These are phyloP conservation scores for Lineus longissimus DNA, from an alignment of 1,140 invertebrate genomes.

Conservation along the genomic window DNA sequence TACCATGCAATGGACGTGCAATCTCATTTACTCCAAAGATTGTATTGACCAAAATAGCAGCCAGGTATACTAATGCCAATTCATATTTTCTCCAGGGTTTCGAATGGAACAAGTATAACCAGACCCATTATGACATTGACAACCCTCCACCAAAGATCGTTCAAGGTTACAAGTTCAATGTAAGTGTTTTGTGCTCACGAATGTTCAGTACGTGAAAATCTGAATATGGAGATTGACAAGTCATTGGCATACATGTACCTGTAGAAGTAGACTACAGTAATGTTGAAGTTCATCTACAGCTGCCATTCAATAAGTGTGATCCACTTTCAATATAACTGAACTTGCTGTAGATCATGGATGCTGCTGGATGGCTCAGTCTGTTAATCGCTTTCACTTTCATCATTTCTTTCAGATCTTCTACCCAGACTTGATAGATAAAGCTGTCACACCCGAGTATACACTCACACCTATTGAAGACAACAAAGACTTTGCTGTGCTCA, in stretches of 20 bases:
- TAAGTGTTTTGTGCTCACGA: constrained; percentile 38
- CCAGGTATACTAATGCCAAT: neutral
- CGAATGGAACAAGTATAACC: constrained; percentile 99
- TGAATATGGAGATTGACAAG: neutral
- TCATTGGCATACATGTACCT: too few relatives aligned
- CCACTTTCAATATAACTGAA: too few relatives aligned
- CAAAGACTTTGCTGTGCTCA: constrained; percentile 88
- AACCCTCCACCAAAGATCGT: constrained; percentile 99
- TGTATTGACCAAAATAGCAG: too few relatives aligned
- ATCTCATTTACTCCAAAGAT: too few relatives aligned
- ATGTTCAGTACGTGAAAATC: too few relatives aligned
- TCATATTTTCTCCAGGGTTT: constrained; percentile 70
- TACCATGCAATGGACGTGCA: too few relatives aligned
- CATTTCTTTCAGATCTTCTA: constrained; percentile 82
- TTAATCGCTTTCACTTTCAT: too few relatives aligned
- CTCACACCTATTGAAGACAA: constrained; percentile 89
- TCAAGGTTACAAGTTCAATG: constrained; percentile 99
- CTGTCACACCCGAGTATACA: constrained; percentile 88
- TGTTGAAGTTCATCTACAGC: too few relatives aligned
- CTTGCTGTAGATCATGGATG: too few relatives aligned
- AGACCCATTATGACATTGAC: constrained; percentile 99
- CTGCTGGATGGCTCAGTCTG: too few relatives aligned
- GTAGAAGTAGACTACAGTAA: too few relatives aligned
- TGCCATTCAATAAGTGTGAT: too few relatives aligned
- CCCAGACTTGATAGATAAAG: constrained; percentile 96